Percentiles rank a stretch among this genome's conserved stretches.
Conservation (phyloP, 1,140 invertebrate genomes). For the Panagrolaimus sp. region DNA sequence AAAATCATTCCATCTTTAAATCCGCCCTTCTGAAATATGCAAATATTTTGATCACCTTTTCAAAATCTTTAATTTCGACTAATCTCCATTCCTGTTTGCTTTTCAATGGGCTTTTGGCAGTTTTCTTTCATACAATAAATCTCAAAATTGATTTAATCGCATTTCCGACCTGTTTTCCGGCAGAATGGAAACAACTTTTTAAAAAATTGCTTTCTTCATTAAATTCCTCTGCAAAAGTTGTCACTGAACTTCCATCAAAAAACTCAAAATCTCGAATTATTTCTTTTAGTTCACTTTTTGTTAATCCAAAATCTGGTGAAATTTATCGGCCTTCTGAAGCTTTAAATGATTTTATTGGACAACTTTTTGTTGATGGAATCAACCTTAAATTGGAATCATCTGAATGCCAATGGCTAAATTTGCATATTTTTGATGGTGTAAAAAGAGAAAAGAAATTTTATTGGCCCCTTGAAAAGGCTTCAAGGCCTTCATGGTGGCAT, state of each 20-base stretch:
- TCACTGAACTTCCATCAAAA: not conserved
- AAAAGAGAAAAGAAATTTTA: not conserved
- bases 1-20: too few relatives aligned
- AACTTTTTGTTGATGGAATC: not conserved
- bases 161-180: not conserved
- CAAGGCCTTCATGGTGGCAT: not conserved
- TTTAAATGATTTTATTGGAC: conserved; percentile 5
- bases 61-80: too few relatives aligned
- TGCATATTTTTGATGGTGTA: not conserved
- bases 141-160: not conserved
- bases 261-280: not conserved
- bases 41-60: too few relatives aligned
- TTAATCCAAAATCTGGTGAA: not conserved
- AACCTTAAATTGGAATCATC: not conserved
- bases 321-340: conserved; percentile 6
- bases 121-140: not conserved
- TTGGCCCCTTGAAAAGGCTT: not conserved
- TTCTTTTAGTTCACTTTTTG: not conserved
- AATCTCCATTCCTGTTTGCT: too few relatives aligned
- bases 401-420: not conserved
- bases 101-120: too few relatives aligned
- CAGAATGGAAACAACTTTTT: not conserved
- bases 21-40: too few relatives aligned
- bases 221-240: not conserved
- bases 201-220: not conserved